Conservation (phyloP, 2,113 vertebrate genomes). For the Tragulus kanchil region DNA sequence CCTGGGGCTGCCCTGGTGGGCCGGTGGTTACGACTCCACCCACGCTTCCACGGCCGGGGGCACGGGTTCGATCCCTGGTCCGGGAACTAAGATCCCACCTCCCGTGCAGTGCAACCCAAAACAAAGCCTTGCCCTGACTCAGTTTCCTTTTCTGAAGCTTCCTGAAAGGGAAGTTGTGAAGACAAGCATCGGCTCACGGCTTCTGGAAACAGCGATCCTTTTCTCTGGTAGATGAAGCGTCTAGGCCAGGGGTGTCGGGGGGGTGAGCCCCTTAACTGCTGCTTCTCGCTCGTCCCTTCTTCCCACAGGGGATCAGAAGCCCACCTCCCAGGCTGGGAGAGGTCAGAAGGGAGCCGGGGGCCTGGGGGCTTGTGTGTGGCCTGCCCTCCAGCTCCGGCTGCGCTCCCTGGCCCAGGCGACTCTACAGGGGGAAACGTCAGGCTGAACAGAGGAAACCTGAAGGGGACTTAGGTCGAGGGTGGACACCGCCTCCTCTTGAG, state of each 20-base stretch:
- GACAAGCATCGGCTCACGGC: background rate
- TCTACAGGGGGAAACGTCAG: background rate
- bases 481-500: background rate
- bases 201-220: background rate
- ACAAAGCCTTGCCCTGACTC: background rate
- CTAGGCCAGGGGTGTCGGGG: background rate
- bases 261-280: background rate
- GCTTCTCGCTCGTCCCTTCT: background rate
- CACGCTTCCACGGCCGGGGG: rapidly evolving
- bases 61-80: rapidly evolving
- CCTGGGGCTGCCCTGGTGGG: background rate
- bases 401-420: too few relatives aligned
- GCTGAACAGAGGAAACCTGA: background rate
- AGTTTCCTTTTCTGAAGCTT: background rate
- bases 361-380: background rate
- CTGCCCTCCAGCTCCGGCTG: background rate
- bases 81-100: background rate
- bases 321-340: background rate
- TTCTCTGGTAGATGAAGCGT: background rate
- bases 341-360: background rate
- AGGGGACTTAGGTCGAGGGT: background rate
- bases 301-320: background rate
- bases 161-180: background rate
- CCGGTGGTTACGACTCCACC: background rate
- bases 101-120: background rate